Evolutionary conservation across 2,888 invertebrate species (phyloP).

Genomic region (Slavum lentiscoides): DNA sequence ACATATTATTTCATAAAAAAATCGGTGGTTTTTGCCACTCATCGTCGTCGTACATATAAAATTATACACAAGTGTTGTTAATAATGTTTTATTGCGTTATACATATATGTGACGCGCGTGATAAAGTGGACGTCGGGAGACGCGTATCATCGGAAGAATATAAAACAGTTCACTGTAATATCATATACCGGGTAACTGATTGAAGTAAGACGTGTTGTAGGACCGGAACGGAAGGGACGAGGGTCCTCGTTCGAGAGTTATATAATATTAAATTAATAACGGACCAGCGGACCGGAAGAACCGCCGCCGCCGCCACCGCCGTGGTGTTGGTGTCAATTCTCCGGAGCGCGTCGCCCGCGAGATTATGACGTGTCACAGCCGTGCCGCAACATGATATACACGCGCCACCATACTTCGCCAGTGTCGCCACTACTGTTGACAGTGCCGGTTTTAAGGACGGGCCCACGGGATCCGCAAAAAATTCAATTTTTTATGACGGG

Average conservation of each 20-base stretch:
- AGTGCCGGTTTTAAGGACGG: no score
- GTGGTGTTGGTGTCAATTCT: slow-evolving; percentile 43
- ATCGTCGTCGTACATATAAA: no score
- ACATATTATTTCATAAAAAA: no score
- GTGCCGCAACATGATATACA: background rate
- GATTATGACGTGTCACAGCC: slow-evolving; percentile 16
- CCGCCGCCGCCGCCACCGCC: slow-evolving; percentile 18
- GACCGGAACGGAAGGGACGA: background rate
- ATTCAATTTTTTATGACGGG: no score
- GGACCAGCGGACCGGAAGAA: slow-evolving; percentile 40
- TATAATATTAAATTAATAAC: slow-evolving; percentile 49
- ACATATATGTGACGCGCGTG: no score
- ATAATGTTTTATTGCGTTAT: no score
- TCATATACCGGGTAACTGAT: background rate
- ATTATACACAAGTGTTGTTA: no score
- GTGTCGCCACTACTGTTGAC: no score
- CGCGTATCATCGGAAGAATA: slow-evolving; percentile 13
- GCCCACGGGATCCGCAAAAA: no score
- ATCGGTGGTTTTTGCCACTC: no score
- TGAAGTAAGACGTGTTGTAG: slow-evolving; percentile 37
- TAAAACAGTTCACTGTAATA: slow-evolving; percentile 7
- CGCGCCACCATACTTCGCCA: no score
- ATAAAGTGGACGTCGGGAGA: no score
- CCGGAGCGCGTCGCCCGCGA: slow-evolving; percentile 30
- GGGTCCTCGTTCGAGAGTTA: background rate